Evolutionary conservation across 2,113 vertebrate genomes (phyloP).

Genomic region (Myotis lucifugus): DNA sequence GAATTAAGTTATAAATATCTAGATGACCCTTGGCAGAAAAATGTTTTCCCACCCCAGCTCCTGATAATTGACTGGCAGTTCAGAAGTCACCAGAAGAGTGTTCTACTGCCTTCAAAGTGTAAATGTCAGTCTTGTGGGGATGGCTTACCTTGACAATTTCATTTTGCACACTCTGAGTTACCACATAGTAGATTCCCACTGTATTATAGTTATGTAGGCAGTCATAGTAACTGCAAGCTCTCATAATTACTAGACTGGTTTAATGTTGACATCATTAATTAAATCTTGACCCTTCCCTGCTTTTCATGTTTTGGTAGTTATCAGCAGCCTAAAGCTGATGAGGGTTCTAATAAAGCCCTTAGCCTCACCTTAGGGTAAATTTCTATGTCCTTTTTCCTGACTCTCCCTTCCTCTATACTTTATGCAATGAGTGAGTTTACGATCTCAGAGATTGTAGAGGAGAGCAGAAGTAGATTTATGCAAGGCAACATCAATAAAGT

Average conservation of each 20-base stretch:
- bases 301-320: not conserved
- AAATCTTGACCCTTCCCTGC: not conserved
- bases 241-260: no score
- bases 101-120: not conserved
- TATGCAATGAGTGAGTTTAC: not conserved
- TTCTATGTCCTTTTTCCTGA: not conserved
- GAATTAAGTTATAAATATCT: no score
- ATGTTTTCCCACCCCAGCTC: no score
- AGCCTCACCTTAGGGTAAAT: not conserved
- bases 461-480: not conserved
- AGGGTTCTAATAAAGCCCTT: not conserved
- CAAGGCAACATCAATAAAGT: not conserved
- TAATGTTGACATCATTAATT: not conserved
- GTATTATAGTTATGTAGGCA: not conserved
- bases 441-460: not conserved
- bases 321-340: not conserved
- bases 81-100: not conserved
- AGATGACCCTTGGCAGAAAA: no score
- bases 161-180: not conserved
- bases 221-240: accelerated
- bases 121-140: not conserved
- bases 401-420: not conserved
- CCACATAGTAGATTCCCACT: not conserved
- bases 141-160: not conserved
- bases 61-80: not conserved